A percentile compares a stretch with the other conserved stretches of the same genome.
Conservation (phyloP, 1,140 invertebrate species). For the Lepidurus couesii region DNA sequence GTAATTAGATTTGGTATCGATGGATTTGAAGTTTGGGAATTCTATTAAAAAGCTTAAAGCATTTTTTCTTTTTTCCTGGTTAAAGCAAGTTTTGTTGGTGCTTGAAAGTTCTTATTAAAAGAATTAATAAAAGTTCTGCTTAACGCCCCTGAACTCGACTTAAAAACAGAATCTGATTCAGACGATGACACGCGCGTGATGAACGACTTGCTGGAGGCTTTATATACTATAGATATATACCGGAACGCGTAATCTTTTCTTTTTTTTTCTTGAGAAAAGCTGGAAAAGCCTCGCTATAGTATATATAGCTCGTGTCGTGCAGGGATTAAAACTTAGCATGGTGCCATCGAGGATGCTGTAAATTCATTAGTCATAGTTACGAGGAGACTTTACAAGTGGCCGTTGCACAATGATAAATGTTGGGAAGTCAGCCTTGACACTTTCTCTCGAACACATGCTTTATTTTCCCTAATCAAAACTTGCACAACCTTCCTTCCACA, state of each 20-base stretch:
- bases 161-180: background rate
- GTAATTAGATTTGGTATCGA: too few relatives aligned
- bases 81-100: too few relatives aligned
- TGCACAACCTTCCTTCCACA: too few relatives aligned
- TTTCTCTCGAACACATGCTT: background rate
- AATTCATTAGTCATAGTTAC: slow-evolving; percentile 19
- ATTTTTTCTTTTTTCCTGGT: too few relatives aligned
- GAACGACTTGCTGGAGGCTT: background rate
- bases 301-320: slow-evolving; percentile 8
- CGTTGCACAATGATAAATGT: slow-evolving; percentile 16
- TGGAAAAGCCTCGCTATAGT: background rate
- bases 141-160: background rate
- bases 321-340: slow-evolving; percentile 22
- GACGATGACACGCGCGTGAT: background rate
- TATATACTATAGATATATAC: background rate
- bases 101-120: too few relatives aligned
- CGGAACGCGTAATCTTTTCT: background rate
- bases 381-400: slow-evolving; percentile 1
- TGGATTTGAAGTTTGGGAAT: too few relatives aligned
- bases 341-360: background rate
- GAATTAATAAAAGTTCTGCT: background rate
- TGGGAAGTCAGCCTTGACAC: background rate
- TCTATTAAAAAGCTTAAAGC: too few relatives aligned
- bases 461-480: background rate
- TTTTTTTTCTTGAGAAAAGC: background rate